Conservation (phyloP, 1,140 invertebrate genomes). For the Daktulosphaira vitifoliae region DNA sequence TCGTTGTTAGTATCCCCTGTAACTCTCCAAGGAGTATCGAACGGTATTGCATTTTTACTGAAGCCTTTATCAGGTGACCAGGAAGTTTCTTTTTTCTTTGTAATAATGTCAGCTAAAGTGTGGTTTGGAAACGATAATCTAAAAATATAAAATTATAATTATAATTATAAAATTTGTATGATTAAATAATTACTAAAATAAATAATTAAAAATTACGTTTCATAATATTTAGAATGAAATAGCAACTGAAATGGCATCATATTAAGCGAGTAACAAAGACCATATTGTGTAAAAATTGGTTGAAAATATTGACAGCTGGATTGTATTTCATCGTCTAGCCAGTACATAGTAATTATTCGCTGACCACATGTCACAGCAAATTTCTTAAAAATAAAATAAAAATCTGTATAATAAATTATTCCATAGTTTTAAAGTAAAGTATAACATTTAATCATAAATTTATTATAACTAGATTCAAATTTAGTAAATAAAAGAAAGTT, state of each 20-base stretch:
- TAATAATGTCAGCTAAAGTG: background rate
- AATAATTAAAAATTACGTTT: constrained; percentile 14
- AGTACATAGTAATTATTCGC: background rate
- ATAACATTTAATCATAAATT: too few species aligned
- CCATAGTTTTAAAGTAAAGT: too few species aligned
- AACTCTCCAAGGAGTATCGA: constrained; percentile 33
- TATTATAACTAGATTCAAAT: too few species aligned
- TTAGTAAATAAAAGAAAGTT: too few species aligned
- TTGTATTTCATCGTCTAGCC: constrained; percentile 14
- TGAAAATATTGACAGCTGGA: constrained; percentile 34
- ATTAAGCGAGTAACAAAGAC: constrained; percentile 37
- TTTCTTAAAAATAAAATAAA: too few species aligned
- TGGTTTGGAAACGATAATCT: constrained; percentile 2
- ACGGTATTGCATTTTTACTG: background rate
- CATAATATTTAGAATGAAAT: background rate
- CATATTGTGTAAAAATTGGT: constrained; percentile 30
- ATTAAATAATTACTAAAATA: too few species aligned
- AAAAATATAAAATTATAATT: background rate
- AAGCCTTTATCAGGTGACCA: constrained; percentile 22
- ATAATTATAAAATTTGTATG: too few species aligned
- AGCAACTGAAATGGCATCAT: constrained; percentile 34
- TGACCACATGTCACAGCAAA: background rate
- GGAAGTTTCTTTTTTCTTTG: background rate
- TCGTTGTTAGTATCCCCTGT: constrained; percentile 14
- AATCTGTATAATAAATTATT: too few species aligned